These are phyloP conservation scores for Mareca strepera DNA, from an alignment of 2,797 vertebrate genomes.

Conservation along the genomic window DNA sequence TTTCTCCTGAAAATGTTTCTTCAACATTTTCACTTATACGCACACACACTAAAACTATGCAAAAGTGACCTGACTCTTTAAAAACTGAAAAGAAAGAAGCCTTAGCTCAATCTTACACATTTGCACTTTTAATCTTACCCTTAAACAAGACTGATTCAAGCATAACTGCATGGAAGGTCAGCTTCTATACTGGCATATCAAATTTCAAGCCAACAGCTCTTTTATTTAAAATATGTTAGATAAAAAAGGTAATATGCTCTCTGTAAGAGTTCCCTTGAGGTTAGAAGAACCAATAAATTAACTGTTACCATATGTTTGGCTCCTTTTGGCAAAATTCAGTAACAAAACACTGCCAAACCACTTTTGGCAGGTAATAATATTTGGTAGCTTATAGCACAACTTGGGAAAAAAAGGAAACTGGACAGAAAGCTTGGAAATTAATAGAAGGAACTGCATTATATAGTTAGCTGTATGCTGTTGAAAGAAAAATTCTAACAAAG, in stretches of 20 bases:
- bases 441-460: not conserved
- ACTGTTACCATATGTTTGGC: conserved; percentile 71
- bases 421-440: conserved; percentile 40
- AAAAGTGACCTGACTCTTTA: not conserved
- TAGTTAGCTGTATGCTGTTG: not conserved
- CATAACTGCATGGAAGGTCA: conserved; percentile 7
- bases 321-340: conserved; percentile 66
- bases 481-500: not conserved
- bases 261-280: conserved; percentile 65
- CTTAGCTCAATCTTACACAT: conserved; percentile 1
- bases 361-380: conserved; percentile 37
- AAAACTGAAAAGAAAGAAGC: not conserved
- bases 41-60: not conserved
- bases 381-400: conserved; percentile 43
- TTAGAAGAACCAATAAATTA: conserved; percentile 69
- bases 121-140: conserved; percentile 39
- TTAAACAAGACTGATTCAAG: conserved; percentile 50
- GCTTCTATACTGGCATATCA: conserved; percentile 41
- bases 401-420: not conserved
- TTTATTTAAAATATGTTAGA: conserved; percentile 69
- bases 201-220: conserved; percentile 66
- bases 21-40: not conserved
- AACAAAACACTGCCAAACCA: conserved; percentile 63
- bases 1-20: not conserved
- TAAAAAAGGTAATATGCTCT: conserved; percentile 71